Conservation (phyloP, 2,888 invertebrate species). For the Lasioglossum calceatum region DNA sequence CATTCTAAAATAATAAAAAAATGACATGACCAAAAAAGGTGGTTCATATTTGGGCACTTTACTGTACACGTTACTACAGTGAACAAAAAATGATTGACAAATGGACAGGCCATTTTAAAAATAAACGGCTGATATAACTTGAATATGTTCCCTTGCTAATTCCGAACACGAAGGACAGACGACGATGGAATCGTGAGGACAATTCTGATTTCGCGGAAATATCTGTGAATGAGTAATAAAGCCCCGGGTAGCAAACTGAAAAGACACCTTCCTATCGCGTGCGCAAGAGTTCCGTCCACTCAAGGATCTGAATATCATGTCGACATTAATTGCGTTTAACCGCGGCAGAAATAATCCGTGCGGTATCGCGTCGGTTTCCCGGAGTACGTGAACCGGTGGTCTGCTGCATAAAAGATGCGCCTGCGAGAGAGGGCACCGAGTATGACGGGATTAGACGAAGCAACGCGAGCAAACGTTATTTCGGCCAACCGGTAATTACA, state of each 20-base stretch:
- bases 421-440: not conserved
- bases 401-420: slow-evolving; percentile 18
- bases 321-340: slow-evolving; percentile 14
- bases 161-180: not conserved
- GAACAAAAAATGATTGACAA: too few species aligned
- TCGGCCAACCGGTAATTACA: slow-evolving; percentile 49
- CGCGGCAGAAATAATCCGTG: slow-evolving; percentile 15
- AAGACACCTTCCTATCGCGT: not conserved
- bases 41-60: too few species aligned
- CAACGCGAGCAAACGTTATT: slow-evolving; percentile 47
- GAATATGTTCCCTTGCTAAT: not conserved
- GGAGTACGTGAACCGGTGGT: not conserved
- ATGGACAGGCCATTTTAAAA: too few species aligned
- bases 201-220: not conserved
- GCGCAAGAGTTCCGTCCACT: not conserved
- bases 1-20: too few species aligned
- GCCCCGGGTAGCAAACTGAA: not conserved
- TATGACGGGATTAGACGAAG: slow-evolving; percentile 44
- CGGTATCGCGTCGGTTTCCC: slow-evolving; percentile 3
- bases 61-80: too few species aligned
- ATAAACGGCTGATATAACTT: too few species aligned
- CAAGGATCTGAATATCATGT: not conserved
- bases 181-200: not conserved
- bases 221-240: not conserved
- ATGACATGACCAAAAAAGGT: too few species aligned